Conservation (phyloP, 1,140 invertebrate species). For the Epicauta chinensis region DNA sequence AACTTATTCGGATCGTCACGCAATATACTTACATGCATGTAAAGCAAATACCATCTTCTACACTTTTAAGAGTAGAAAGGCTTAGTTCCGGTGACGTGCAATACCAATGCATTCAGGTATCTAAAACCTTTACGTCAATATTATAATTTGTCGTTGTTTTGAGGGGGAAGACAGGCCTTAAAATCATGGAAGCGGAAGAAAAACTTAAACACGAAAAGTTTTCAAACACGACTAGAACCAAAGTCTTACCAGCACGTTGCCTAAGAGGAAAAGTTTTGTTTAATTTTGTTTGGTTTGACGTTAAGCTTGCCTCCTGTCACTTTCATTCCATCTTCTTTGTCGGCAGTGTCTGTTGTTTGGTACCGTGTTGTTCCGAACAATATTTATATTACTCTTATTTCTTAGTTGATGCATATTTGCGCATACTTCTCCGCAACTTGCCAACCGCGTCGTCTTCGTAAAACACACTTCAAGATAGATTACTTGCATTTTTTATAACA, state of each 20-base stretch:
- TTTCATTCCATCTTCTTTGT: slow-evolving; percentile 39
- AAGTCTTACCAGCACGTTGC: slow-evolving; percentile 37
- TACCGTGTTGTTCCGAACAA: slow-evolving; percentile 38
- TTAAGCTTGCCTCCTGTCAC: slow-evolving; percentile 43
- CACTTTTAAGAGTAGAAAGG: slow-evolving; percentile 10
- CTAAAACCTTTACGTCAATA: slow-evolving; percentile 34
- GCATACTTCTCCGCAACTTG: slow-evolving; percentile 23
- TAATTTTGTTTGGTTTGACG: slow-evolving; percentile 45
- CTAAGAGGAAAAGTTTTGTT: slow-evolving; percentile 44
- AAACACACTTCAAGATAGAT: no score
- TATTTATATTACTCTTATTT: slow-evolving; percentile 38
- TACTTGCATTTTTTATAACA: no score
- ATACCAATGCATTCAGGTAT: slow-evolving; percentile 29
- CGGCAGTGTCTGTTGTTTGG: slow-evolving; percentile 32
- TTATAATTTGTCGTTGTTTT: slow-evolving; percentile 42
- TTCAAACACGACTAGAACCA: slow-evolving; percentile 31
- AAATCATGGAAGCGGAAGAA: slow-evolving; percentile 33
- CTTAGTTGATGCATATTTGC: slow-evolving; percentile 38
- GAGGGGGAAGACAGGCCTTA: slow-evolving; percentile 31
- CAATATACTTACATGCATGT: slow-evolving; percentile 9
- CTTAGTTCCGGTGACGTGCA: slow-evolving; percentile 28
- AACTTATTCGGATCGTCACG: slow-evolving; percentile 9
- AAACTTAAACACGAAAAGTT: slow-evolving; percentile 43
- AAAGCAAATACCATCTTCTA: slow-evolving; percentile 4
- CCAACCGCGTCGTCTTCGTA: background rate